phyloP scores from a whole-genome alignment of 1,140 invertebrate genomes.

The Coenobita brevimanus region DNA sequence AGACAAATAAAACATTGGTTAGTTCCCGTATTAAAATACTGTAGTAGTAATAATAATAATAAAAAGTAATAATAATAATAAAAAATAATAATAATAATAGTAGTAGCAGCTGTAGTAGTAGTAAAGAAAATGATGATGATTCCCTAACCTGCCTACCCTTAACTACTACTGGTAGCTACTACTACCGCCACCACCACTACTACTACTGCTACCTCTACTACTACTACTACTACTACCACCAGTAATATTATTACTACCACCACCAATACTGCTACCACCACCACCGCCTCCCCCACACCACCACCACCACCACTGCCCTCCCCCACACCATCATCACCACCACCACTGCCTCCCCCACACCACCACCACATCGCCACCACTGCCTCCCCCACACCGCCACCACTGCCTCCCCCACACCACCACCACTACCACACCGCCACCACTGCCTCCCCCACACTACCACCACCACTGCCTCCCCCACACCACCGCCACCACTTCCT shows the following conservation, averaged over 20 bases:
- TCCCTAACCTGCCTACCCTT: too few relatives aligned
- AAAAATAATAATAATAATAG: too few relatives aligned
- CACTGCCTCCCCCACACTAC: not conserved
- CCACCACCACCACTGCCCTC: not conserved
- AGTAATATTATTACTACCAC: not conserved
- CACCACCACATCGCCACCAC: too few relatives aligned
- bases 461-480: not conserved
- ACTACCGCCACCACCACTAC: too few relatives aligned
- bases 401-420: not conserved
- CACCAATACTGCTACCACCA: not conserved
- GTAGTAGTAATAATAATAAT: too few relatives aligned
- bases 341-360: not conserved
- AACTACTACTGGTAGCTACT: too few relatives aligned
- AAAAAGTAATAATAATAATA: too few relatives aligned
- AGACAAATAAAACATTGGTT: too few relatives aligned
- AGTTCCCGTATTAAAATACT: too few relatives aligned
- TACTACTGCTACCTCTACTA: not conserved
- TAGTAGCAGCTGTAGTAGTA: too few relatives aligned
- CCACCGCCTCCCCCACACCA: not conserved
- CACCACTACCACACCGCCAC: constrained; percentile 1
- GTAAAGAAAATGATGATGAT: too few relatives aligned
- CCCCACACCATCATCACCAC: not conserved
- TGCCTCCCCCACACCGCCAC: not conserved
- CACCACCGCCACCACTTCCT: not conserved
- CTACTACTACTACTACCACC: not conserved